A percentile compares a stretch with the other conserved stretches of the same genome.
These are phyloP conservation scores for Phengaris arion DNA, from an alignment of 2,888 invertebrate genomes.

Conservation along the genomic window DNA sequence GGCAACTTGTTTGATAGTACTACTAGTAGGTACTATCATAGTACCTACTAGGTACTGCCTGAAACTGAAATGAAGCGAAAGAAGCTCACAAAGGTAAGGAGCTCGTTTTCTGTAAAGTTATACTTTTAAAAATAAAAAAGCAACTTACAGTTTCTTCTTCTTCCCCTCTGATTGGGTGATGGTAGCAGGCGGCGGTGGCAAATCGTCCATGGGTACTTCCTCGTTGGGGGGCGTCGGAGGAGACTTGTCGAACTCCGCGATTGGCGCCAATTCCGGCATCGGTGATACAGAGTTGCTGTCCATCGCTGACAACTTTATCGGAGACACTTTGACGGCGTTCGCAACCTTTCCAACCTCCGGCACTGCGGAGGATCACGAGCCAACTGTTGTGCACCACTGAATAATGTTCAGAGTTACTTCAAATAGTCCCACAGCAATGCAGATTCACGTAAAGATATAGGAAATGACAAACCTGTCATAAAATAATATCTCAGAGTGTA, in stretches of 20 bases:
- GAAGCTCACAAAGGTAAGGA: too few relatives aligned
- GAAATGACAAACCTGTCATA: conserved; percentile 6
- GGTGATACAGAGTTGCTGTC: conserved; percentile 85
- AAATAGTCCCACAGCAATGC: neutral
- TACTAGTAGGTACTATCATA: too few relatives aligned
- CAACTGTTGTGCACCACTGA: conserved; percentile 11
- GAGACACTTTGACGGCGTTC: conserved; percentile 76
- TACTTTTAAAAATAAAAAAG: neutral
- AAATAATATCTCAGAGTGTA: neutral
- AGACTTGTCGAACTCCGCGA: conserved; percentile 85
- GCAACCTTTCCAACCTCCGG: conserved; percentile 52
- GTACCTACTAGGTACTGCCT: too few relatives aligned
- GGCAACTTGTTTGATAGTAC: too few relatives aligned
- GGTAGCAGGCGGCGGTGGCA: conserved; percentile 82
- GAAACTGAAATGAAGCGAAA: too few relatives aligned
- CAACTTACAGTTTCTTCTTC: conserved; percentile 74
- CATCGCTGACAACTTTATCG: conserved; percentile 80
- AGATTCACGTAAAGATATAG: neutral
- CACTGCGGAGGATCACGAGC: conserved; percentile 52
- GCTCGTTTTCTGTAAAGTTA: too few relatives aligned
- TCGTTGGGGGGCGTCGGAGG: conserved; percentile 83
- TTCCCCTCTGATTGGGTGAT: conserved; percentile 79
- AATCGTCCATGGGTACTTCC: conserved; percentile 82
- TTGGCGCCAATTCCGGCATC: conserved; percentile 84
- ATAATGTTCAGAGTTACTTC: neutral